Base-by-base conservation (phyloP, 2,888 invertebrate genomes). In the Chymomyza caudatula region DNA sequence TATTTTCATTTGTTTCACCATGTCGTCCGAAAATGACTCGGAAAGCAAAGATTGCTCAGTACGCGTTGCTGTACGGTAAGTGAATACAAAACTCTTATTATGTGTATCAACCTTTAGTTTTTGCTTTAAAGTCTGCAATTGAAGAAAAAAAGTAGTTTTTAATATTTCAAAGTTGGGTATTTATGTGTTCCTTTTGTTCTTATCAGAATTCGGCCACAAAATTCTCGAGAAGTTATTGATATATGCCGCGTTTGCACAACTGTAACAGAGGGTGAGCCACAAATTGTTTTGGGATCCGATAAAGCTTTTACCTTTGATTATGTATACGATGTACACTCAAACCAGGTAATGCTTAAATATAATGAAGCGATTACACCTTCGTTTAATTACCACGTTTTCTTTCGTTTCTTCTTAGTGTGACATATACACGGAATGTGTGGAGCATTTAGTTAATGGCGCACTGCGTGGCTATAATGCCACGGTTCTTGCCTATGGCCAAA, bases 391-490 rank as follows among this genome's bases (percentile, higher is more conserved):
- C 4, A 5, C 13, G 23, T 29, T 42, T 52, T 52, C 4, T 13
- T 0, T 43, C 13, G 6, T n/a, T 23, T 29, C 22, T 54, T 60
- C 37, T 6, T 51, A 89, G 89, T 70, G 90, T 74, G 91, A 92
- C 58, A 94, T 99, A 23, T 99, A 98, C 90, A 93, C 94, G 53
- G 93, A 93, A 11, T 96, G 97, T 87, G 97, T 98, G 59, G 93
- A 94, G 63, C 93, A 94, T 60, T 93, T 99, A 65, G 95, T 99
- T 76, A 96, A 97, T 77, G 96, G 98, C 29, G 96, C 98, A 6
- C 93, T 99, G 65, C 96, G 97, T 86, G 99, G 99, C 64, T 98
- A 97, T 92, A 99, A 99, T 92, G 99, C 98, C 15, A 99, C 99
- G 11, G 96, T 99, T 49, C 93, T 99, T 83, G 99, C 99, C 0